Percentiles rank a stretch among this genome's conserved stretches.
These are phyloP conservation scores for Aphelinus atriplicis DNA, from an alignment of 1,140 invertebrate species.

Conservation along the genomic window DNA sequence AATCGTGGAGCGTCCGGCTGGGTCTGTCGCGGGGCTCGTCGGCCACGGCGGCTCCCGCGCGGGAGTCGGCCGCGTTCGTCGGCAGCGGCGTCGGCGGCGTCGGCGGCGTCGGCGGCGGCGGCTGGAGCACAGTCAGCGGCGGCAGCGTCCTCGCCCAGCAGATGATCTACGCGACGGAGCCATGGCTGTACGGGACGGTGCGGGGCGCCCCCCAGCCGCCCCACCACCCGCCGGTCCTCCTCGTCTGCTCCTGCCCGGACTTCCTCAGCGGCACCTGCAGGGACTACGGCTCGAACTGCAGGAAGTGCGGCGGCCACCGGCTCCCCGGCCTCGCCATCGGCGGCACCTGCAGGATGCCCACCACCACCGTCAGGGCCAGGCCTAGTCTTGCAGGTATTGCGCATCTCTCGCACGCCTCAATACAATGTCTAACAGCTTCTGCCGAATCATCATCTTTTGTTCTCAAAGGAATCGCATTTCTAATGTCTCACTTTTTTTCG, in stretches of 20 bases:
- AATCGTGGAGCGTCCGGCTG: slow-evolving; percentile 64
- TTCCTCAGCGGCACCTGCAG: slow-evolving; percentile 79
- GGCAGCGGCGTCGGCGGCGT: not conserved
- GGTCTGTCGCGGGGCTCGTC: slow-evolving; percentile 60
- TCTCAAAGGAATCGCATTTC: too few species aligned
- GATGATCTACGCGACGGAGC: slow-evolving; percentile 80
- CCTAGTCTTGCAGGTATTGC: slow-evolving; percentile 60
- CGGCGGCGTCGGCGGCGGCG: slow-evolving; percentile 49
- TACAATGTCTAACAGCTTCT: too few species aligned
- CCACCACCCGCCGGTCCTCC: slow-evolving; percentile 68
- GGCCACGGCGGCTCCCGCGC: slow-evolving; percentile 43
- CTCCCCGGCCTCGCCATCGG: slow-evolving; percentile 70
- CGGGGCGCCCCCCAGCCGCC: slow-evolving; percentile 54
- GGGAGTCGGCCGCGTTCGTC: not conserved
- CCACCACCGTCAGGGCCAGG: slow-evolving; percentile 63
- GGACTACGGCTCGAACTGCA: slow-evolving; percentile 76
- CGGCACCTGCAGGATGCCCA: slow-evolving; percentile 69
- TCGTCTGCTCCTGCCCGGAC: slow-evolving; percentile 80
- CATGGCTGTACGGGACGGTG: slow-evolving; percentile 83
- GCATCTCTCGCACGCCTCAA: too few species aligned
- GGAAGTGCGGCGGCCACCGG: slow-evolving; percentile 82
- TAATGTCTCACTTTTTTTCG: too few species aligned
- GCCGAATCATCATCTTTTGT: too few species aligned
- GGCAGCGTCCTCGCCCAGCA: slow-evolving; percentile 76
- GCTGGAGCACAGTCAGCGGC: slow-evolving; percentile 67